Evolutionary conservation across 2,113 vertebrate species (phyloP), one percentile per base, ranked within the genome.

Genomic region (Oreotrochilus melanogaster): DNA sequence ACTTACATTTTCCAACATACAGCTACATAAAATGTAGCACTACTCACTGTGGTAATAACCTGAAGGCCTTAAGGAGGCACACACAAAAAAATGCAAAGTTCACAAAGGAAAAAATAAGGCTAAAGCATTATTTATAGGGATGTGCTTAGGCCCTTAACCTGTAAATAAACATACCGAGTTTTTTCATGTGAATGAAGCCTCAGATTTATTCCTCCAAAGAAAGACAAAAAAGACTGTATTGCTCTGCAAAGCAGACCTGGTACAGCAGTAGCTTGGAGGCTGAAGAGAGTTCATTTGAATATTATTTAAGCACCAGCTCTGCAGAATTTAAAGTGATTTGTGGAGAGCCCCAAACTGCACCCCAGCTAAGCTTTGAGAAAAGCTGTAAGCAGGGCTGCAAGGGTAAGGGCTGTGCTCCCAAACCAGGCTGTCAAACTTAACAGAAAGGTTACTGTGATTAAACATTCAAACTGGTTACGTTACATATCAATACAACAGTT

Each of bases 111-210:
- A 92, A 96, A 94, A 67, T 25, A 83, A 93, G 51, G 72, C 67
- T 85, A 84, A 95, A 92, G 56, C 67, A 88, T 95, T 96, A 94
- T 93, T 94, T 96, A 93, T 74, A 80, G 39, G 35, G 65, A 83
- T 64, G 75, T 88, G 47, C 88, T 92, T 78, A 56, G 35, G 71
- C 60, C 48, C 78, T 92, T 83, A 95, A 94, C 89, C 88, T 95
- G 88, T 97, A 96, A 94, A 96, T 95, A 96, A 97, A 96, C 72
- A 96, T 84, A 80, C 33, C 42, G 51, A 84, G 56, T 25, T 67
- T 86, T 95, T 96, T 88, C 76, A 67, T 81, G 60, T 86, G 88
- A 95, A 53, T 37, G 53, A 92, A 90, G 79, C 51, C 51, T 90
- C 78, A 60, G 79, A 73, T 94, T 89, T 83, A 60, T 90, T 94